Evolutionary conservation across 1,140 invertebrate genomes (phyloP), one percentile per base, ranked within the genome.

Genomic region (Euwallacea similis): DNA sequence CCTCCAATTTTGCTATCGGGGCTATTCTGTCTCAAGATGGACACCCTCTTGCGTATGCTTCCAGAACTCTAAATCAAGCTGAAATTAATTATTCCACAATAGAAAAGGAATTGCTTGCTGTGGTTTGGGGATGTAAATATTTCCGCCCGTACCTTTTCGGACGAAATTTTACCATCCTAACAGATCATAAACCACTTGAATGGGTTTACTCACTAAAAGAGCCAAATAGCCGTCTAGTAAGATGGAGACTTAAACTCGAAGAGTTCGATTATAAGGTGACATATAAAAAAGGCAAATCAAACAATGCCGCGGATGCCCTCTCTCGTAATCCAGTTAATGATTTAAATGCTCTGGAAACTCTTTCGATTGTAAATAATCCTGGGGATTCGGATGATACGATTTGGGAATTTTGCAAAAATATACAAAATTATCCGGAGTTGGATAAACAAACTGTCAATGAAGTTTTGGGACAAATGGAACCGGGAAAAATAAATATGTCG

Each of bases 91-190:
- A 78, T 64, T 64, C 59, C 0, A 78, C 76, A 3, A 79, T 76
- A 0, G 78, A 80, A 74, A 76, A 78, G 61, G 83, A 85, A 79
- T 76, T 77, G 78, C 58, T 21, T 69, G 55, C 4, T 73, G 21
- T 33, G 4, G 1, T 33, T 4, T 33, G 21, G 21, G 21, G 4
- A 33, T 33, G 21, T 33, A 33, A 75, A 71, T 69, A 73, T 68
- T 75, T 56, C 42, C 2, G 73, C 21, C 63, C 71, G 6, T 73
- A 75, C 50, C 41, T 75, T 54, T 75, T 65, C 50, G 81, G 80
- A 11, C 77, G 42, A 53, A 75, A 81, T 46, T 86, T 86, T 69
- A 82, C 62, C 6, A 66, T 75, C 43, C 50, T 46, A 9, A 69
- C 70, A 11, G 71, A 74, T 55, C 71, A 75, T 60, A 70, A 75